Evolutionary conservation across 2,113 vertebrate genomes (phyloP), one percentile per base, ranked within the genome.

Genomic region (Daphoenositta chrysoptera): DNA sequence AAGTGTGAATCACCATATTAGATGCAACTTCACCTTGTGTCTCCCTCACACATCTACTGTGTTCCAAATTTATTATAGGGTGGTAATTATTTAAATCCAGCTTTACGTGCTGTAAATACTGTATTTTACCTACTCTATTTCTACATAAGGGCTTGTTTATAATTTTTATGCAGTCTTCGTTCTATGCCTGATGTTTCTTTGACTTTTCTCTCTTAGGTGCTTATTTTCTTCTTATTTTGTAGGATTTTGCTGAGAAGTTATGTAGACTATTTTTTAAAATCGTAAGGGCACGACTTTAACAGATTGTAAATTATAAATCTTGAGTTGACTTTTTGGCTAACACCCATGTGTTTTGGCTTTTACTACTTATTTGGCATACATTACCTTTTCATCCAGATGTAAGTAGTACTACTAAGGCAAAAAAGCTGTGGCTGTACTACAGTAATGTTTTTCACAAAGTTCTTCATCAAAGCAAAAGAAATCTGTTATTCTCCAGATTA

Each of bases 1-100:
- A 86, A 89, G 44, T 71, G 78, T 95, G 94, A 97, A 83, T 96
- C 90, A 84, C 50, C 24, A 7, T 61, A 44, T 56, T 81, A 94
- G 50, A 71, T 64, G 56, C 31, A 85, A 92, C 75, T 95, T 93
- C 28, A 86, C 40, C 45, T 70, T 73, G 14, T 87, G 75, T 92
- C 65, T 87, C 1, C 0, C 31, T 94, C 79, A 60, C 20, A 51
- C 42, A 45, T 63, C 22, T 93, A 24, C 57, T 35, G 8, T 47
- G 53, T 76, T 85, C 22, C 53, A 1, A 66, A 15, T 88, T 73
- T 88, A 58, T 71, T 66, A 26, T 22, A 69, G n/a, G 22, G 8
- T 6, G 17, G 30, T 86, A 88, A 88, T 77, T 90, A 86, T 47
- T 80, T 86, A 77, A 88, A 56, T 87, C 20, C 47, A 71, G 9